Base-by-base conservation (phyloP, 1,140 invertebrate species). In the Drosophila littoralis region DNA sequence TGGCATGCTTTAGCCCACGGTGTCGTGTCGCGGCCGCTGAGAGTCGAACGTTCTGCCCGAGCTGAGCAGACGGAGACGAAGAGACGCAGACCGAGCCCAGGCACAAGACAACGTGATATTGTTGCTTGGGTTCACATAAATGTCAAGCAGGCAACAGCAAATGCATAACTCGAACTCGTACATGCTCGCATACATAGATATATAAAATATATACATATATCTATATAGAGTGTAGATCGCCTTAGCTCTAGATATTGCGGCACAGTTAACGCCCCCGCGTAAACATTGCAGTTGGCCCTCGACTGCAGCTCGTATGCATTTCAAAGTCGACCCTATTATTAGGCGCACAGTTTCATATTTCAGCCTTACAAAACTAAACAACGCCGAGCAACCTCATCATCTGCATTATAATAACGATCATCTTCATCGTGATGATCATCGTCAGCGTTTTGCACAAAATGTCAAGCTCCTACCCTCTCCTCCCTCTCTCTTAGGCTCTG, bases 301-400 rank as follows among this genome's bases (percentile, higher is more conserved):
- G 50, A 43, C 15, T 7, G 36, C 46, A 17, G 22, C 10, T 51
- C 64, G 77, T 89, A 84, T 88, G 85, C 84, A 88, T 88, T 88
- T 88, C 84, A 89, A 88, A 89, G 85, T 73, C 84, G 81, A 88
- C 84, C 84, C 84, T 88, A 88, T 89, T 88, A 88, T 89, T 88
- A 89, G 85, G 75, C 80, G 63, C 65, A 75, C 48, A 76, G 84
- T 88, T 89, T 88, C 80, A 89, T 81, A 82, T 85, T 86, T 82
- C 69, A 76, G 77, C 74, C 64, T 79, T 68, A 79, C 67, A 73
- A 73, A 63, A 64, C 36, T 22, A 72, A 72, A 59, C 60, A 67
- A 35, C 70, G 12, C 12, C 38, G 32, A 63, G 58, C 59, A 80
- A 45, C 32, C 50, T 72, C 28, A 76, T 80, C 22, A 28, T 22